Evolutionary conservation across 2,888 invertebrate species (phyloP), one percentile per base, ranked within the genome.

Genomic region (Ennomos fuscantarius): DNA sequence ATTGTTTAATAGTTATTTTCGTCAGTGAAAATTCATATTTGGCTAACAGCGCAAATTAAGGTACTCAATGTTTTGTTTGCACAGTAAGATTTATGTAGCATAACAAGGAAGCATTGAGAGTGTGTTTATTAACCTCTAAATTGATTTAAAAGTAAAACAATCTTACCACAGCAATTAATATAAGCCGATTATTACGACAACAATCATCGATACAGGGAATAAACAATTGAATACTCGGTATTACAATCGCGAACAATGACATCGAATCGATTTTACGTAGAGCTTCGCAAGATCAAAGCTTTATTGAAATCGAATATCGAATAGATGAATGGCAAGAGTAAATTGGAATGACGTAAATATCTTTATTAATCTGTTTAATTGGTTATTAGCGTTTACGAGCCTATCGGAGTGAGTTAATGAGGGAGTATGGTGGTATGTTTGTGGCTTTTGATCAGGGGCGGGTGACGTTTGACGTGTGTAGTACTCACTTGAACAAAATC

Each of bases 351-450:
- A 76, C 79, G 81, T 81, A 79, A 86, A 88, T 88, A 86, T 87
- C 53, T 86, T 85, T 86, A 87, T 86, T 87, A 90, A 89, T 88
- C 88, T 84, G 81, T 87, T 82, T 90, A 89, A 90, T 91, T 92
- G 91, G 84, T 88, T 87, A 89, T 89, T 90, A 87, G 79, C 85
- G 76, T 81, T 71, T 67, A 79, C 85, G 75, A 79, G 81, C 82
- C 81, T 83, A 81, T 76, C 72, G 79, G 77, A 68, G 76, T 75
- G 82, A 76, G 77, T 84, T 89, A 87, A 87, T 86, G 81, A 82
- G 81, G 52, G 53, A 82, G 81, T 83, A 76, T 83, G 83, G 78
- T 82, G 79, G 74, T 74, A 65, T 72, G 68, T 69, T 71, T 62
- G 70, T 65, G 69, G 79, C 87, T 88, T 89, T 60, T 89, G 86